Evolutionary conservation across 2,888 invertebrate genomes (phyloP).

Genomic region (Stegophylla sp.): DNA sequence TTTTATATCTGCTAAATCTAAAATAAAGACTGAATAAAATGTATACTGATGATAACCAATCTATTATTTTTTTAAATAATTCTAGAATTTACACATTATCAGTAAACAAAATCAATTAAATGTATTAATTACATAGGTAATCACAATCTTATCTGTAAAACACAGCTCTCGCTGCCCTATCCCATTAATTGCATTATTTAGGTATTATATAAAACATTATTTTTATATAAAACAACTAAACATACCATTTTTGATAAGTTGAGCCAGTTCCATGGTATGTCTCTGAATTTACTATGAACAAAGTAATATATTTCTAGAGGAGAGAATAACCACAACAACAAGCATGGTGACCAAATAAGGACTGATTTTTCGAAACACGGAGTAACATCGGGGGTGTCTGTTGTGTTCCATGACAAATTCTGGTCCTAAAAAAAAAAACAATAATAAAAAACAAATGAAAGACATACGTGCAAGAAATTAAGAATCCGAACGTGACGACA

Average conservation of each 20-base stretch:
- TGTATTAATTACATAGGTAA: not conserved
- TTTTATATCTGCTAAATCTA: too few relatives aligned
- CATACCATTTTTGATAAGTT: conserved; percentile 74
- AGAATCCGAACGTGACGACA: not conserved
- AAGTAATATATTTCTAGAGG: conserved; percentile 79
- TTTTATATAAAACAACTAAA: conserved; percentile 13
- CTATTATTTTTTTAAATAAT: too few relatives aligned
- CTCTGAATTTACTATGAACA: conserved; percentile 75
- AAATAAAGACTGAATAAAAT: too few relatives aligned
- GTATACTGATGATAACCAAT: too few relatives aligned
- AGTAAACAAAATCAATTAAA: not conserved
- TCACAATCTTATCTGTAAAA: not conserved
- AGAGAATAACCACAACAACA: conserved; percentile 80
- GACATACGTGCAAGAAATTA: not conserved
- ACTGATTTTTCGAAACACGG: conserved; percentile 91
- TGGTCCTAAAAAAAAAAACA: conserved; percentile 73
- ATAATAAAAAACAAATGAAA: not conserved
- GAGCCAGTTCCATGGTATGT: conserved; percentile 77
- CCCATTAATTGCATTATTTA: not conserved
- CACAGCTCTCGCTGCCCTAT: not conserved
- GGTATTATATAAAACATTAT: not conserved
- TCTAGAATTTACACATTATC: too few relatives aligned
- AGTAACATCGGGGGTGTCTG: conserved; percentile 84
- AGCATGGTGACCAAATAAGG: conserved; percentile 87
- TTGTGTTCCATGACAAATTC: conserved; percentile 79